Evolutionary conservation across 1,140 invertebrate species (phyloP).

Genomic region (Aradophagus sp.): DNA sequence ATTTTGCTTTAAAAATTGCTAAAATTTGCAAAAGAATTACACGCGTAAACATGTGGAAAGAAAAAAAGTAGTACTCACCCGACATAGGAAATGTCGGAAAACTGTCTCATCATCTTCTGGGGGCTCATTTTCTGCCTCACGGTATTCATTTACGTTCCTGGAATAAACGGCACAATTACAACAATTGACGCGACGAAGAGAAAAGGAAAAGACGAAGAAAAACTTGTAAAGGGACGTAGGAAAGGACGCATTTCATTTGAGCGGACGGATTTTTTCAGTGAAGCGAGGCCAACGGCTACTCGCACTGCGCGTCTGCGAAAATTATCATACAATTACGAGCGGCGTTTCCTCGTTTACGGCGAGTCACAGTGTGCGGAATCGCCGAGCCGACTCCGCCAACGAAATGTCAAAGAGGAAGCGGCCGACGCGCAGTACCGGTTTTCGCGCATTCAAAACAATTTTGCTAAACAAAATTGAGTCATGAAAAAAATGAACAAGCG

Average conservation of each 20-base stretch:
- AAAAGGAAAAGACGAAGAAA: too few relatives aligned
- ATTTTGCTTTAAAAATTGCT: too few relatives aligned
- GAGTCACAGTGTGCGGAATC: slow-evolving; percentile 8
- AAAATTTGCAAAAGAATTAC: too few relatives aligned
- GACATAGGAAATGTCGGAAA: slow-evolving; percentile 72
- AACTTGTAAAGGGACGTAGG: too few relatives aligned
- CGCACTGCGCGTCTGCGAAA: neutral
- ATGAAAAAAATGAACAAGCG: slow-evolving; percentile 13
- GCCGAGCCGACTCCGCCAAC: neutral
- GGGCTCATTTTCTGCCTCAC: slow-evolving; percentile 45
- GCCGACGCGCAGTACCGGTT: neutral
- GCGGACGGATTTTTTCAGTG: too few relatives aligned
- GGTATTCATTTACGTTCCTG: slow-evolving; percentile 37
- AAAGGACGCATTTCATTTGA: too few relatives aligned
- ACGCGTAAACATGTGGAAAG: too few relatives aligned
- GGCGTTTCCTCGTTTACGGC: slow-evolving; percentile 29
- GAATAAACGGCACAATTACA: slow-evolving; percentile 27
- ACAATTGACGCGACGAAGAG: slow-evolving; percentile 11
- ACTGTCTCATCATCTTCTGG: slow-evolving; percentile 68
- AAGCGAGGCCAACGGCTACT: too few relatives aligned
- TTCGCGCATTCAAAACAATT: slow-evolving; percentile 2
- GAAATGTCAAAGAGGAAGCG: slow-evolving; percentile 11
- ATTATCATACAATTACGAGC: slow-evolving; percentile 28
- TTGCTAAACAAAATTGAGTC: slow-evolving; percentile 23
- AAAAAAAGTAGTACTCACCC: slow-evolving; percentile 62